Evolutionary conservation across 1,140 invertebrate genomes (phyloP), one percentile per base, ranked within the genome.

Genomic region (Pseudomyrmex flavicornis): DNA sequence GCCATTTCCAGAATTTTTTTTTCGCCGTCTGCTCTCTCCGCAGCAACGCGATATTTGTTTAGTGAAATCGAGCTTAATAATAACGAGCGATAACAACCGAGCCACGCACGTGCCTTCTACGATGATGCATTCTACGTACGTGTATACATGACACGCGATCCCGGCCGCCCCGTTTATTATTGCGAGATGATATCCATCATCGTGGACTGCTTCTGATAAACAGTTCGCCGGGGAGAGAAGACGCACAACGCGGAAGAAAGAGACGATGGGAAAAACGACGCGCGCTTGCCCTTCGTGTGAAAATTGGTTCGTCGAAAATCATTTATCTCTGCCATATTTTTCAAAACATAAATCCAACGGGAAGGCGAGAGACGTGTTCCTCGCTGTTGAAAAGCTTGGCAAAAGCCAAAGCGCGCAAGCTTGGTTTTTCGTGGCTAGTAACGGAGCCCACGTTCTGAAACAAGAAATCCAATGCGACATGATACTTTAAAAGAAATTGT

Each of bases 71-170:
- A 56, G 17, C 26, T 77, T 13, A 65, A 17, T 35, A 62, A 54
- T 35, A 26, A 52, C 35, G 44, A 26, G n/a, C 22, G 35, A 35
- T 68, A 54, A 76, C 58, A 76, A 48, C 15, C 58, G 50, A 22
- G 20, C n/a, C 20, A 61, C 66, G 66, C 76, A 72, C 76, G 76
- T 72, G 56, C 66, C 54, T 20, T 48, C 15, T 26, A 26, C 26
- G 26, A 26, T 26, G 65, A 59, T 70, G 76, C 76, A 35, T 48
- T 80, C 35, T 72, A 80, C 76, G 76, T 80, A 50, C 54, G 52
- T 58, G 62, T 59, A 54, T 13, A 15, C 10, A 26, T 54, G 44
- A 58, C 5, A 20, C 17, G 26, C 50, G 62, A 74, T 48, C 70
- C 50, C n/a, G 20, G 46, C 15, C 15, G 44, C 2, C 12, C 15